phyloP scores from a whole-genome alignment of 2,888 invertebrate species.

The Margaritifera margaritifera region DNA sequence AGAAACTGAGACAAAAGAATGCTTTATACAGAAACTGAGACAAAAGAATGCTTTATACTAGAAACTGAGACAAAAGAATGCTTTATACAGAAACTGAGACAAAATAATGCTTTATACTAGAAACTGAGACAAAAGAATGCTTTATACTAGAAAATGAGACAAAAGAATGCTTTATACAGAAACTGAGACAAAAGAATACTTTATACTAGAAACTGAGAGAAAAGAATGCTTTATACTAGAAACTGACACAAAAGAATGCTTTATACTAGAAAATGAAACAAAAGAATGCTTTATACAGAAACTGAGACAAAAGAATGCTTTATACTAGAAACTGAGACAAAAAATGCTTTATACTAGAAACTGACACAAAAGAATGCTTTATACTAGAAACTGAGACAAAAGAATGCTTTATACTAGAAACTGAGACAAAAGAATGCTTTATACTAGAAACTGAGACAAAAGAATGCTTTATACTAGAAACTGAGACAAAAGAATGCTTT shows the following conservation, averaged over 20 bases:
- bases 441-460: neutral
- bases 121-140: too few species aligned
- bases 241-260: too few species aligned
- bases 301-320: neutral
- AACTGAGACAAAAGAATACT: neutral
- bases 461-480: neutral
- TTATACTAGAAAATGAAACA: too few species aligned
- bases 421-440: neutral
- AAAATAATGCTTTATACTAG: neutral
- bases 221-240: neutral
- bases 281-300: neutral
- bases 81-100: neutral
- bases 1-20: neutral
- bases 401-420: neutral
- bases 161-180: neutral
- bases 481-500: neutral
- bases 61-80: neutral
- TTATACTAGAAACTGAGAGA: neutral
- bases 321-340: neutral
- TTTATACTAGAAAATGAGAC: too few species aligned
- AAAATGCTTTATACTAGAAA: too few species aligned
- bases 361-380: neutral
- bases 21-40: neutral
- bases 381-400: neutral
- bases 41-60: too few species aligned